Conservation (phyloP, 1,140 invertebrate genomes). For the Cotesia typhae region DNA sequence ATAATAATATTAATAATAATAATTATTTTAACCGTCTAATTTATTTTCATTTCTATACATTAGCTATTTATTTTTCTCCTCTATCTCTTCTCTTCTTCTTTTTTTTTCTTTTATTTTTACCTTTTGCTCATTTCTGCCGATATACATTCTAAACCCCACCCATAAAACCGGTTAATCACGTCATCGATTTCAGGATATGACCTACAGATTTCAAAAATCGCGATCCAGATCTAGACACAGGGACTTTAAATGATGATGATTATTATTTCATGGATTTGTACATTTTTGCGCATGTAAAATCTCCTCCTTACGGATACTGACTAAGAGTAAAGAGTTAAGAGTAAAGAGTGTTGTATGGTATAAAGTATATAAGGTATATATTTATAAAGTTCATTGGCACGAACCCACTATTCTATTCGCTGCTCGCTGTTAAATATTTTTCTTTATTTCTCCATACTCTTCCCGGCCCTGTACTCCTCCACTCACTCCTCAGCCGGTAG, state of each 20-base stretch:
- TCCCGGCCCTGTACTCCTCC: not conserved
- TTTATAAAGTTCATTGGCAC: conserved; percentile 4
- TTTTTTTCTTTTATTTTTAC: too few species aligned
- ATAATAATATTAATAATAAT: too few species aligned
- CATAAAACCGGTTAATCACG: conserved; percentile 10
- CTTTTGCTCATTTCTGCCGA: too few species aligned
- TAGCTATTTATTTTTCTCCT: conserved; percentile 12
- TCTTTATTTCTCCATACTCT: conserved; percentile 12
- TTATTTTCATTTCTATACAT: not conserved
- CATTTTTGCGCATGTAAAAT: too few species aligned
- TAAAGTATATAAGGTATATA: not conserved
- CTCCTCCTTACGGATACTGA: too few species aligned
- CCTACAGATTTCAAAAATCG: conserved; percentile 3
- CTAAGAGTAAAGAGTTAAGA: not conserved
- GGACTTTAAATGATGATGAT: not conserved
- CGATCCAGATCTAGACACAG: not conserved
- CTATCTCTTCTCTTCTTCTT: too few species aligned
- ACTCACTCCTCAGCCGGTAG: not conserved
- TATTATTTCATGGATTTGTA: not conserved
- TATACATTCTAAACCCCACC: not conserved
- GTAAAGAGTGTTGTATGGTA: not conserved
- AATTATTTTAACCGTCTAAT: too few species aligned
- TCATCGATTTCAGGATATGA: not conserved
- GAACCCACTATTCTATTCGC: not conserved
- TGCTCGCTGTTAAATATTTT: conserved; percentile 9